A percentile compares a stretch with the other conserved stretches of the same genome.
Conservation (phyloP, 2,113 vertebrate species). For the Rhinichthys klamathensis region DNA sequence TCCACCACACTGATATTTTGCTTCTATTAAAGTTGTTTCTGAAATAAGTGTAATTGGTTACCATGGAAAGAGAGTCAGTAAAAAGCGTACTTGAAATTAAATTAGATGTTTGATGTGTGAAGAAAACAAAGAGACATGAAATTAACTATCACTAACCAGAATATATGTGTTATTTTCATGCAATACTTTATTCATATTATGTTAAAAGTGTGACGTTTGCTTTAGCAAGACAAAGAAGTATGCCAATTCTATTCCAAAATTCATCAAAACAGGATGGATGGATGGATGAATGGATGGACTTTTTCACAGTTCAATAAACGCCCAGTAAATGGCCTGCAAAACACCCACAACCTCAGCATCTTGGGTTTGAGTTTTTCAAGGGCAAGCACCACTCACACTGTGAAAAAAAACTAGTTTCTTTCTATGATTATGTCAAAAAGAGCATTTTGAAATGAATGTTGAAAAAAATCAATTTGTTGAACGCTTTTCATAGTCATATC, state of each 20-base stretch:
- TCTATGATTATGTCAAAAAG: neutral
- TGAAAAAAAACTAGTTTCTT: neutral
- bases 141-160: neutral
- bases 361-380: neutral
- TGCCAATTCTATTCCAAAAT: neutral
- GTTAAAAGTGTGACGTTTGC: neutral
- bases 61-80: too few relatives aligned
- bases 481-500: neutral
- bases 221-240: neutral
- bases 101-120: neutral
- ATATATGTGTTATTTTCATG: neutral
- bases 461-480: neutral
- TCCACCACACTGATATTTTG: too few relatives aligned
- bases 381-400: neutral
- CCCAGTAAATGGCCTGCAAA: neutral
- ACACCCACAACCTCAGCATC: neutral
- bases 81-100: too few relatives aligned
- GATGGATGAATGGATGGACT: too few relatives aligned
- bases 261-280: too few relatives aligned
- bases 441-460: slow-evolving; percentile 1
- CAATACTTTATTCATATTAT: neutral
- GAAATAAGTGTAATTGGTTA: too few relatives aligned
- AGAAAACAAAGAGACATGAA: neutral
- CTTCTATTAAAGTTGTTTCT: too few relatives aligned
- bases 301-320: slow-evolving; percentile 2